Percentiles rank a stretch among this genome's conserved stretches.
phyloP scores from a whole-genome alignment of 2,888 invertebrate species.

The Athrips mouffetella region DNA sequence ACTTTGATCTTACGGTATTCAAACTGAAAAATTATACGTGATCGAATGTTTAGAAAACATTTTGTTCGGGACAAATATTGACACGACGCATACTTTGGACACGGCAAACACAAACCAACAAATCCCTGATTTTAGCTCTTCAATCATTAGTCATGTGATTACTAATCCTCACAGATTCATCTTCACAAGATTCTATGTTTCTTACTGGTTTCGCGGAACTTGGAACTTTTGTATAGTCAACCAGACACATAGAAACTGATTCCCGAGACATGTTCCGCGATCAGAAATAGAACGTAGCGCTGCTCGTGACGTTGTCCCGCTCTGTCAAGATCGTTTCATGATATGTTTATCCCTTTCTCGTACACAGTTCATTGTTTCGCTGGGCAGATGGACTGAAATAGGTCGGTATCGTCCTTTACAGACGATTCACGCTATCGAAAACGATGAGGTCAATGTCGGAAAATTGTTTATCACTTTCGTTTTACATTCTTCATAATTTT shows the following conservation, averaged over 20 bases:
- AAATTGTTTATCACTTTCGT: slow-evolving; percentile 34
- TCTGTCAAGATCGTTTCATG: slow-evolving; percentile 49
- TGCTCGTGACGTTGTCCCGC: slow-evolving; percentile 70
- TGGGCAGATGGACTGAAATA: slow-evolving; percentile 69
- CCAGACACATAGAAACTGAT: slow-evolving; percentile 75
- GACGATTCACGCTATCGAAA: slow-evolving; percentile 70
- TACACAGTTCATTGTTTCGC: slow-evolving; percentile 73
- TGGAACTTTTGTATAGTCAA: no score
- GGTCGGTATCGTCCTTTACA: slow-evolving; percentile 72
- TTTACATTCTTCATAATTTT: no score
- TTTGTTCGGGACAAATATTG: no score
- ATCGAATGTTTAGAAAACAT: no score
- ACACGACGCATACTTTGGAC: no score
- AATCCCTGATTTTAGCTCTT: slow-evolving; percentile 41
- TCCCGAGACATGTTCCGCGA: slow-evolving; percentile 78
- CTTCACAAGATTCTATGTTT: no score
- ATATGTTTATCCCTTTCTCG: slow-evolving; percentile 63
- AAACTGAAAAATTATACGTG: no score
- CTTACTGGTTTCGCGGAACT: no score
- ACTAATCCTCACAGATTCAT: slow-evolving; percentile 70
- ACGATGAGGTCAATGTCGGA: slow-evolving; percentile 73
- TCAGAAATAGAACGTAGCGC: slow-evolving; percentile 74
- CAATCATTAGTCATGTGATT: slow-evolving; percentile 75
- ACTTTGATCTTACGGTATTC: no score
- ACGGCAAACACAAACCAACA: no score